A percentile compares a stretch with the other conserved stretches of the same genome.
phyloP scores from a whole-genome alignment of 2,113 vertebrate species.

The Synodontis membranacea region DNA sequence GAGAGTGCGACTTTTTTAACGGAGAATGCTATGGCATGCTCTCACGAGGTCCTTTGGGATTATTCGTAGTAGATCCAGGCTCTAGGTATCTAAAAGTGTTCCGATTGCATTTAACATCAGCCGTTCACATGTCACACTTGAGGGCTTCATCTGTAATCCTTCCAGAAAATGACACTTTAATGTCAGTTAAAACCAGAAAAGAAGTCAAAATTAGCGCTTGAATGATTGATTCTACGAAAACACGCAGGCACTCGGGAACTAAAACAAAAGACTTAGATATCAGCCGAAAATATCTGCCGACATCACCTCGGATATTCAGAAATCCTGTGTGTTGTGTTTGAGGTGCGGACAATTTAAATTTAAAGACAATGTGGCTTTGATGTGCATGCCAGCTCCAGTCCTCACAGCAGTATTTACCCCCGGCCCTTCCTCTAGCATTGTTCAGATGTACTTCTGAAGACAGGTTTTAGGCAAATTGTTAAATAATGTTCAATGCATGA shows the following conservation, averaged over 20 bases:
- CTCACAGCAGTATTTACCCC: slow-evolving; percentile 71
- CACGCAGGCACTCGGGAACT: not conserved
- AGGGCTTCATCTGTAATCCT: not conserved
- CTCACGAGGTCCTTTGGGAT: slow-evolving; percentile 7
- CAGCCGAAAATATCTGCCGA: slow-evolving; percentile 61
- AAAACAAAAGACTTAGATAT: slow-evolving; percentile 59
- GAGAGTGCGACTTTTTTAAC: not conserved
- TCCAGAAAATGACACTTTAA: not conserved
- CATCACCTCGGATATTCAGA: slow-evolving; percentile 65
- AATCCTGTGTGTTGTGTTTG: slow-evolving; percentile 56
- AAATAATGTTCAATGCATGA: slow-evolving; percentile 53
- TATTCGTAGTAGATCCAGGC: slow-evolving; percentile 29
- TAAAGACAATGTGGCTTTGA: slow-evolving; percentile 78
- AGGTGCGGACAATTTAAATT: slow-evolving; percentile 63
- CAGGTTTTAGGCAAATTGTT: slow-evolving; percentile 77
- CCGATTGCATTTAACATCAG: not conserved
- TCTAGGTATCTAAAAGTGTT: slow-evolving; percentile 10
- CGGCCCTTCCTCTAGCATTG: slow-evolving; percentile 72
- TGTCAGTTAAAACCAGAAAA: not conserved
- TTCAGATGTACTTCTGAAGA: slow-evolving; percentile 72
- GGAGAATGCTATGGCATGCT: not conserved
- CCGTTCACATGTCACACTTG: not conserved
- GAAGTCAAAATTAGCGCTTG: not conserved
- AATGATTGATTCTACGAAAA: slow-evolving; percentile 7
- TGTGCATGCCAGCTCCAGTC: slow-evolving; percentile 66